Conservation (phyloP, 2,797 vertebrate genomes). For the Kryptolebias ocellatus region DNA sequence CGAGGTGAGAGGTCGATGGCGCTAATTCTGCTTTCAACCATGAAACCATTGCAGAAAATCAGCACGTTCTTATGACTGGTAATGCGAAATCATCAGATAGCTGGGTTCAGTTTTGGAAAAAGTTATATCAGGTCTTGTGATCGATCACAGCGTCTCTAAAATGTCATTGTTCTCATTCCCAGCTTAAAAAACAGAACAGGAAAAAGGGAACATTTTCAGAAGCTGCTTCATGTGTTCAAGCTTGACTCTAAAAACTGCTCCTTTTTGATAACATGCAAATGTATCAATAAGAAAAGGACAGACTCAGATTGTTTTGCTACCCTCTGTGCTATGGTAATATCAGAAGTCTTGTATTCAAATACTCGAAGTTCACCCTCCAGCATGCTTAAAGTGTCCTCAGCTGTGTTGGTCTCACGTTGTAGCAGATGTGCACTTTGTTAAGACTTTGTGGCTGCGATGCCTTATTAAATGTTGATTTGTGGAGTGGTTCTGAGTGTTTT, state of each 20-base stretch:
- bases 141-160: background rate
- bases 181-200: background rate
- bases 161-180: background rate
- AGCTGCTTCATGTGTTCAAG: background rate
- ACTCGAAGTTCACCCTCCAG: conserved; percentile 2
- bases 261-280: too few relatives aligned
- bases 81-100: background rate
- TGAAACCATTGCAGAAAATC: background rate
- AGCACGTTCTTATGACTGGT: background rate
- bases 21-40: background rate
- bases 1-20: background rate
- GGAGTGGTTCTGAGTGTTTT: conserved; percentile 45
- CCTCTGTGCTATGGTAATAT: too few relatives aligned
- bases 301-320: too few relatives aligned
- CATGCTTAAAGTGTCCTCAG: background rate
- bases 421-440: conserved; percentile 31
- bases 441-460: conserved; percentile 24
- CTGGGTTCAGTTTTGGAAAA: background rate
- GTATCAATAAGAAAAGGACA: too few relatives aligned
- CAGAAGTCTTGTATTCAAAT: background rate
- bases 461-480: conserved; percentile 73
- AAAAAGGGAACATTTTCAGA: background rate
- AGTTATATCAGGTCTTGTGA: background rate
- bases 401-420: conserved; percentile 23
- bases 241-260: too few relatives aligned